Conservation (phyloP, 2,113 vertebrate genomes). For the Anarhynchus alexandrinus region DNA sequence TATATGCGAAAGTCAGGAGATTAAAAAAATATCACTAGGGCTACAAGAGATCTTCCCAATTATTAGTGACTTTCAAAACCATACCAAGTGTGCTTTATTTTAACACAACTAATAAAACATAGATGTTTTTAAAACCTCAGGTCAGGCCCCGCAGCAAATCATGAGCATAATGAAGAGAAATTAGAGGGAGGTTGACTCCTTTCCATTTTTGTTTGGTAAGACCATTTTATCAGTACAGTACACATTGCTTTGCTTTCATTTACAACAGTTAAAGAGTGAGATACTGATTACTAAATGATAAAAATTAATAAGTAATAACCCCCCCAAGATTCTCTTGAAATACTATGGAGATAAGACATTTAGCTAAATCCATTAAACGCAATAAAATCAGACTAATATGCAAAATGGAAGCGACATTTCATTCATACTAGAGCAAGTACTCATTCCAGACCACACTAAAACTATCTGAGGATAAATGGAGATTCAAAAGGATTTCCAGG, state of each 20-base stretch:
- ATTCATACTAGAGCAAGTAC: neutral
- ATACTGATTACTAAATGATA: neutral
- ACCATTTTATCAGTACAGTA: neutral
- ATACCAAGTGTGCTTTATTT: neutral
- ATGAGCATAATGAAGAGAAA: neutral
- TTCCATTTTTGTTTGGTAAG: neutral
- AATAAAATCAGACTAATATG: neutral
- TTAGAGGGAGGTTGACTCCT: neutral
- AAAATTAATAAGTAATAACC: neutral
- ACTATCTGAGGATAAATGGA: neutral
- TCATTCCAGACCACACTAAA: neutral
- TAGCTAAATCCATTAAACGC: neutral
- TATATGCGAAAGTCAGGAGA: neutral
- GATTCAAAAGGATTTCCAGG: neutral
- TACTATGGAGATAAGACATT: neutral
- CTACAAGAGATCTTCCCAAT: neutral
- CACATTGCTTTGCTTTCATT: neutral
- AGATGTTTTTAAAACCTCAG: neutral
- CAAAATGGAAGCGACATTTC: neutral
- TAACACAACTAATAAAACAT: neutral
- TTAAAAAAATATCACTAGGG: neutral
- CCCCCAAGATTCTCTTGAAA: neutral
- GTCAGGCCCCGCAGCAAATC: neutral
- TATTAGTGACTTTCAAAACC: neutral
- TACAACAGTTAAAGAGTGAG: neutral